Conservation (phyloP, 2,113 vertebrate genomes). For the Murina feae region DNA sequence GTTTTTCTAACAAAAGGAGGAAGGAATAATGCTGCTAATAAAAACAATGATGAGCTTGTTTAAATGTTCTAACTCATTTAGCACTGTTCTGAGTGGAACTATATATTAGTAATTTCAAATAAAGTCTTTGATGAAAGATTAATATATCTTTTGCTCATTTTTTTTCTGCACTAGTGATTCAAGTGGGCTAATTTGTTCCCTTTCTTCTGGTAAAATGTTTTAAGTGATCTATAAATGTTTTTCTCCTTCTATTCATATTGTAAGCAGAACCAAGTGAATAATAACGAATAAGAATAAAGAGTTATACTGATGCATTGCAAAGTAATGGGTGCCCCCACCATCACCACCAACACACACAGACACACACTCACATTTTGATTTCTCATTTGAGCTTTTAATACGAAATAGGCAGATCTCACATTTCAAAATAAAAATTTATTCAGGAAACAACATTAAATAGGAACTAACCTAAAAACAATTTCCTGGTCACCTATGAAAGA, state of each 20-base stretch:
- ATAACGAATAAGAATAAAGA: slow-evolving; percentile 48
- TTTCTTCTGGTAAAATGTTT: slow-evolving; percentile 69
- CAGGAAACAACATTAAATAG: slow-evolving; percentile 5
- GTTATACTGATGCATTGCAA: slow-evolving; percentile 13
- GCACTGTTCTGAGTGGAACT: slow-evolving; percentile 34
- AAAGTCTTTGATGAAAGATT: slow-evolving; percentile 73
- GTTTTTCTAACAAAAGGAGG: slow-evolving; percentile 66
- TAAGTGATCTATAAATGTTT: slow-evolving; percentile 72
- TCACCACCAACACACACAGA: not conserved
- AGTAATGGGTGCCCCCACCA: not conserved
- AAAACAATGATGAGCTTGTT: slow-evolving; percentile 69
- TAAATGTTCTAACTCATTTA: slow-evolving; percentile 70
- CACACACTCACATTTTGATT: not conserved
- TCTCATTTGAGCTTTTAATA: not conserved
- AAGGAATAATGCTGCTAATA: slow-evolving; percentile 65
- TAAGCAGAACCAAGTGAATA: slow-evolving; percentile 58
- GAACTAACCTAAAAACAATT: slow-evolving; percentile 35
- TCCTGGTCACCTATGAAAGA: slow-evolving; percentile 24
- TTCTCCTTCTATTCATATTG: slow-evolving; percentile 60
- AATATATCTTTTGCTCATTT: slow-evolving; percentile 70
- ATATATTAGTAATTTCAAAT: slow-evolving; percentile 69
- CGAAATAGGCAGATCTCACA: not conserved
- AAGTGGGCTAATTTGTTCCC: slow-evolving; percentile 69
- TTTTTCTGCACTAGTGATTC: slow-evolving; percentile 59
- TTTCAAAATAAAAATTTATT: slow-evolving; percentile 39